Percentiles rank a stretch among this genome's conserved stretches.
Evolutionary conservation across 2,797 vertebrate species (phyloP).

Genomic region (Orientallactaga sibirica): DNA sequence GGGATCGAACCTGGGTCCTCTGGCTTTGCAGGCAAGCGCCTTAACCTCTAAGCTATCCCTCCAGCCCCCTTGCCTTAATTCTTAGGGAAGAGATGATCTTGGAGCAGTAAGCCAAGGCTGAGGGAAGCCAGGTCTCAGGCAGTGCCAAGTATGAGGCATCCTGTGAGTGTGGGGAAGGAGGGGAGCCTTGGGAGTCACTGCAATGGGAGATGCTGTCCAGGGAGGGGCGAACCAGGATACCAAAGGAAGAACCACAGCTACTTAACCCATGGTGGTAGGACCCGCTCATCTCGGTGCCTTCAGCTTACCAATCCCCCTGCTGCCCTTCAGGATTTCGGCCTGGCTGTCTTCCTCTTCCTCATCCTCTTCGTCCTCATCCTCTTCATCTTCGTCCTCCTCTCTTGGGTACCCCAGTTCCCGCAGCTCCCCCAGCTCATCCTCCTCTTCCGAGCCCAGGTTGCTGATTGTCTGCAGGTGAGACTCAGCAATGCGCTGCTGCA

Average conservation of each 20-base stretch:
- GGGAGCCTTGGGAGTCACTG: no score
- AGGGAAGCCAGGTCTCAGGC: not conserved
- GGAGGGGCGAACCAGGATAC: not conserved
- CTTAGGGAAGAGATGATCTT: conserved; percentile 27
- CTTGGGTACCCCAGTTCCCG: conserved; percentile 91
- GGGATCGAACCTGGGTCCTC: no score
- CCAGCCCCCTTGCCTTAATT: not conserved
- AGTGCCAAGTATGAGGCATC: not conserved
- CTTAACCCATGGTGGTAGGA: not conserved
- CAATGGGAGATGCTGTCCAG: conserved; percentile 3
- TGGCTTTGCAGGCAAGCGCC: no score
- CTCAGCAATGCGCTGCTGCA: conserved; percentile 98
- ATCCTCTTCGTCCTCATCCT: conserved; percentile 77
- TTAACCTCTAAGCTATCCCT: no score
- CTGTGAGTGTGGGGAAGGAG: not conserved
- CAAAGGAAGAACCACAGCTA: not conserved
- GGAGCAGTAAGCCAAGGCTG: not conserved
- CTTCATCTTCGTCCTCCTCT: conserved; percentile 86
- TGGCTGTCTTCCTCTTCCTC: conserved; percentile 84
- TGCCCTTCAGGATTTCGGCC: conserved; percentile 79
- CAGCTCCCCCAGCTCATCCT: conserved; percentile 89
- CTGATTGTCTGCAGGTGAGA: conserved; percentile 94
- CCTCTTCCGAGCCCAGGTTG: conserved; percentile 90
- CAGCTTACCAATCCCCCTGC: conserved; percentile 67
- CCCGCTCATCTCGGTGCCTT: not conserved